These are phyloP conservation scores for Crax fasciolata DNA, from an alignment of 2,797 vertebrate genomes.

Conservation along the genomic window DNA sequence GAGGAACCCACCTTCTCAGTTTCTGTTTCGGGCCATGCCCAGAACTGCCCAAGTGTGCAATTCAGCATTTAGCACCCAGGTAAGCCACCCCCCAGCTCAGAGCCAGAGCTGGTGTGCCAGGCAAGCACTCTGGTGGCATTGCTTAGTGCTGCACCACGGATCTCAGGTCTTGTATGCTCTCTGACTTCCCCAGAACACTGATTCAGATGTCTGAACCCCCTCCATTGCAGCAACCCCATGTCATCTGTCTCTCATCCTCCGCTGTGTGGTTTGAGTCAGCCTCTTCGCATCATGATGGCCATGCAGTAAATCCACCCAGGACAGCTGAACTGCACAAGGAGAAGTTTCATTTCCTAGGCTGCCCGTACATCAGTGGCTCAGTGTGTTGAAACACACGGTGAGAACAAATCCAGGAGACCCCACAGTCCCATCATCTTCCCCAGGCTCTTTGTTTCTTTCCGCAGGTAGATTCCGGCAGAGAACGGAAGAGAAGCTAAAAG, in stretches of 20 bases:
- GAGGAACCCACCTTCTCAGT: not conserved
- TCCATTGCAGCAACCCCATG: not conserved
- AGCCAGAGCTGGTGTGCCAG: not conserved
- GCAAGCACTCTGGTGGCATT: too few relatives aligned
- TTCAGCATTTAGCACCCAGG: not conserved
- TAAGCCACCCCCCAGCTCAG: not conserved
- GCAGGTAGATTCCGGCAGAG: not conserved
- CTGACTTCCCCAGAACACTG: not conserved
- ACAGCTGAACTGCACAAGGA: not conserved
- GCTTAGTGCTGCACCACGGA: not conserved
- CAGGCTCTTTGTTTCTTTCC: not conserved
- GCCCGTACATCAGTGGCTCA: not conserved
- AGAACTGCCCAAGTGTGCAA: not conserved
- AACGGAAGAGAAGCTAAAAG: not conserved
- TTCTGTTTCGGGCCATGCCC: not conserved
- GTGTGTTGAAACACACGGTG: not conserved
- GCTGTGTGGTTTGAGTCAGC: not conserved
- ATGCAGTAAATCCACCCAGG: not conserved
- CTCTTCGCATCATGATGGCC: not conserved
- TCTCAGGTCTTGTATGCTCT: not conserved
- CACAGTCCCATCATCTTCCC: not conserved
- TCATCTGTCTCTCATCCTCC: not conserved
- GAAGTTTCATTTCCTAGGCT: not conserved
- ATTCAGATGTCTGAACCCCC: not conserved
- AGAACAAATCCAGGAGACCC: conserved; percentile 61